Evolutionary conservation across 2,888 invertebrate species (phyloP).

Genomic region (Theretra japonica): DNA sequence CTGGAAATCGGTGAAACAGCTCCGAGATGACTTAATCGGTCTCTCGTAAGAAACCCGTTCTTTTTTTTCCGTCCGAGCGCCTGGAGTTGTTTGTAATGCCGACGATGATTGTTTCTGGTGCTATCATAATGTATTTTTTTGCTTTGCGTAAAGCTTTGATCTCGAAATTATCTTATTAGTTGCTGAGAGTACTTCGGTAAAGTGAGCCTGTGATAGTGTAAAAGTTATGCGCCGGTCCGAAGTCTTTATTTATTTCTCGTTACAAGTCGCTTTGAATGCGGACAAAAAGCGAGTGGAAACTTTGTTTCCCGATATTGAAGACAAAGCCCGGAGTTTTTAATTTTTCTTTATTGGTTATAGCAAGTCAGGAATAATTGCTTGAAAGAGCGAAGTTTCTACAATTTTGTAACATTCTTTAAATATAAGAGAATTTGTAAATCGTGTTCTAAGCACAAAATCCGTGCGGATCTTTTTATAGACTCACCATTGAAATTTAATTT

Average conservation of each 20-base stretch:
- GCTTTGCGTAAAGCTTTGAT: slow-evolving; percentile 38
- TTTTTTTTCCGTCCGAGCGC: slow-evolving; percentile 27
- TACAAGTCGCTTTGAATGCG: neutral
- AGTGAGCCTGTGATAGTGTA: neutral
- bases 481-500: too few relatives aligned
- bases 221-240: neutral
- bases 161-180: slow-evolving; percentile 45
- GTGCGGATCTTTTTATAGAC: too few relatives aligned
- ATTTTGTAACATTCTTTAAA: too few relatives aligned
- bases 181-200: slow-evolving; percentile 33
- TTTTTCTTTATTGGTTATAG: neutral
- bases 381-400: too few relatives aligned
- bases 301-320: slow-evolving; percentile 12
- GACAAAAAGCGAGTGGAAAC: neutral
- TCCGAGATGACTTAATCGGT: slow-evolving; percentile 74
- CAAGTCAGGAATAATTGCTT: neutral
- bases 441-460: too few relatives aligned
- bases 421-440: too few relatives aligned
- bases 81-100: slow-evolving; percentile 57
- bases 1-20: slow-evolving; percentile 75
- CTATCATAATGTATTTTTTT: slow-evolving; percentile 45
- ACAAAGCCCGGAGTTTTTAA: neutral
- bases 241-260: slow-evolving; percentile 2
- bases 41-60: slow-evolving; percentile 42
- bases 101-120: slow-evolving; percentile 40